Conservation (phyloP, 2,888 invertebrate genomes). For the Caenorhabditis sinica region DNA sequence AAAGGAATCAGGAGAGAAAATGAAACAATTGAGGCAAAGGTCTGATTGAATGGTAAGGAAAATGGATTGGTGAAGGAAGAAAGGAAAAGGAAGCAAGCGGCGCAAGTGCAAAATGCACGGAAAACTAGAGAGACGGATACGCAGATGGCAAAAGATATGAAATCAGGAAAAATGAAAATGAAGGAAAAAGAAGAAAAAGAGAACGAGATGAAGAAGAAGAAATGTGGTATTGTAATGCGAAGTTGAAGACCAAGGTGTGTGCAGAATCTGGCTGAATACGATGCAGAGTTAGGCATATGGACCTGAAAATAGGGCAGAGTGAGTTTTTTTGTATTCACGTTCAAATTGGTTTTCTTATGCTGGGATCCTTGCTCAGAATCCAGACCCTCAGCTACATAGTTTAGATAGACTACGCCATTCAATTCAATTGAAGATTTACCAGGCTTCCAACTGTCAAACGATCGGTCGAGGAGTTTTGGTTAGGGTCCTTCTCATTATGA, state of each 20-base stretch:
- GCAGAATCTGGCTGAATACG: neutral
- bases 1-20: neutral
- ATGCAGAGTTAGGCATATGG: conserved; percentile 37
- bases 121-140: conserved; percentile 41
- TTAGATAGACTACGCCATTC: too few relatives aligned
- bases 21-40: neutral
- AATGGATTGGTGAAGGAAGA: conserved; percentile 14
- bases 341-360: too few relatives aligned
- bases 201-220: conserved; percentile 4
- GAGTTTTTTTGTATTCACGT: neutral
- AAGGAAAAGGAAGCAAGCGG: neutral
- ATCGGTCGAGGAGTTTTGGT: too few relatives aligned
- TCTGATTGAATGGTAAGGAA: conserved; percentile 9
- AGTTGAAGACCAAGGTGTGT: neutral
- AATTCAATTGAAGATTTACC: too few relatives aligned
- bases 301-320: conserved; percentile 30
- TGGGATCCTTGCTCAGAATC: too few relatives aligned
- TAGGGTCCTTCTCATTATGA: too few relatives aligned
- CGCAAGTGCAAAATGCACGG: conserved; percentile 32
- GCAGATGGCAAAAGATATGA: conserved; percentile 53
- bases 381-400: too few relatives aligned
- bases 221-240: conserved; percentile 35
- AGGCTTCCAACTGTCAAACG: too few relatives aligned
- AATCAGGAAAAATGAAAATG: conserved; percentile 10
- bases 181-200: conserved; percentile 5